Conservation (phyloP, 2,888 invertebrate species). For the Strigamia maritima region DNA sequence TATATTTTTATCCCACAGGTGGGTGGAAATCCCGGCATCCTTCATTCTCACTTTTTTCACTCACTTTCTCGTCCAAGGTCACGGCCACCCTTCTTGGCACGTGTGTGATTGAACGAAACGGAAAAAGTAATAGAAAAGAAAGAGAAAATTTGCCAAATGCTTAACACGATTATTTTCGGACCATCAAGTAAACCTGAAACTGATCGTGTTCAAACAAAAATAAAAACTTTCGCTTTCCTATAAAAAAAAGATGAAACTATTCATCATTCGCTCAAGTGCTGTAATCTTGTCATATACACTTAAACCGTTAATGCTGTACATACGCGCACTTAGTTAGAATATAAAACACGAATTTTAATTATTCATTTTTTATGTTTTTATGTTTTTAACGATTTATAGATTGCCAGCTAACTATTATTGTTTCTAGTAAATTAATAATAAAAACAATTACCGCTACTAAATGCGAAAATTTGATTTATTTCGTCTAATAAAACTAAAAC, state of each 20-base stretch:
- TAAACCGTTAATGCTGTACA: not conserved
- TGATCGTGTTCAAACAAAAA: not conserved
- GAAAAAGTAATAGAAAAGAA: conserved; percentile 2
- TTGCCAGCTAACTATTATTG: too few species aligned
- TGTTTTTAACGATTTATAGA: too few species aligned
- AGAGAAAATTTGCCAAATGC: conserved; percentile 5
- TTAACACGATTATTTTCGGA: conserved; percentile 7
- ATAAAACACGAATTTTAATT: too few species aligned
- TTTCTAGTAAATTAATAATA: too few species aligned
- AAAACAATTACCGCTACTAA: too few species aligned
- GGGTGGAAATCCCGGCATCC: conserved; percentile 5
- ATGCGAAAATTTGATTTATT: too few species aligned
- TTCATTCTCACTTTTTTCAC: not conserved
- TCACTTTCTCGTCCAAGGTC: not conserved
- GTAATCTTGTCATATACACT: not conserved
- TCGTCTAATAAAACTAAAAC: too few species aligned
- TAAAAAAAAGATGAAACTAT: not conserved
- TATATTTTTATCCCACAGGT: conserved; percentile 28
- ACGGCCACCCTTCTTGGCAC: conserved; percentile 19
- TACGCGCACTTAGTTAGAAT: too few species aligned
- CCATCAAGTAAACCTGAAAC: not conserved
- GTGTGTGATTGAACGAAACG: conserved; percentile 11
- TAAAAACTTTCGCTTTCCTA: not conserved
- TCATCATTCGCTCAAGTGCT: not conserved
- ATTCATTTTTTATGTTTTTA: too few species aligned